Percentiles rank a stretch among this genome's conserved stretches.
Evolutionary conservation across 2,888 invertebrate species (phyloP).

Genomic region (Epirrhoe alternata): DNA sequence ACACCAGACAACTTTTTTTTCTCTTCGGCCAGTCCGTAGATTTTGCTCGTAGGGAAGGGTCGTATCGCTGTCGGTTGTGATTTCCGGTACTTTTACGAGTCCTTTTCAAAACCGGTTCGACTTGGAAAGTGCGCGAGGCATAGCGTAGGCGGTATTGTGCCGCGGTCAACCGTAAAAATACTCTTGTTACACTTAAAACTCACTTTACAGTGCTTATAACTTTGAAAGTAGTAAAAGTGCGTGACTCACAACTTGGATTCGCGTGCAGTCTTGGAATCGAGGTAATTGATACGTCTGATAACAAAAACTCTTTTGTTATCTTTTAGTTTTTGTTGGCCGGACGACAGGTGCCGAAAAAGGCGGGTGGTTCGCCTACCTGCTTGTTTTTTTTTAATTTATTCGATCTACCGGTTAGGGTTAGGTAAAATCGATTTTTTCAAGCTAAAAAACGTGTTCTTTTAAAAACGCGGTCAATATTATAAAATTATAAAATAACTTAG

Average conservation of each 20-base stretch:
- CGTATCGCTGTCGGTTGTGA: slow-evolving; percentile 52
- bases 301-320: slow-evolving; percentile 51
- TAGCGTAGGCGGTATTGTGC: slow-evolving; percentile 74
- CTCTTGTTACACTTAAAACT: slow-evolving; percentile 51
- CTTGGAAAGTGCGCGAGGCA: slow-evolving; percentile 78
- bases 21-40: slow-evolving; percentile 58
- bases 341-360: slow-evolving; percentile 43
- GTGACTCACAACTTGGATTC: slow-evolving; percentile 39
- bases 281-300: slow-evolving; percentile 50
- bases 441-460: not conserved
- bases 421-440: slow-evolving; percentile 3
- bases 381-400: slow-evolving; percentile 33
- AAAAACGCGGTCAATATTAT: not conserved
- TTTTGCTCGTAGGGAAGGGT: slow-evolving; percentile 52
- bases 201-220: slow-evolving; percentile 48
- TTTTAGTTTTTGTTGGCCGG: slow-evolving; percentile 32
- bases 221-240: slow-evolving; percentile 45
- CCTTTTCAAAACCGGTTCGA: slow-evolving; percentile 74
- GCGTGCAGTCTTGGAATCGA: slow-evolving; percentile 44
- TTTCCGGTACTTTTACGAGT: slow-evolving; percentile 73
- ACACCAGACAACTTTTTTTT: slow-evolving; percentile 62
- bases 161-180: slow-evolving; percentile 72
- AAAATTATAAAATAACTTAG: no score
- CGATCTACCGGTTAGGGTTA: slow-evolving; percentile 13
- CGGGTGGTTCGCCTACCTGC: slow-evolving; percentile 40